Conservation (phyloP, 2,888 invertebrate species). For the Heliconius cydno region DNA sequence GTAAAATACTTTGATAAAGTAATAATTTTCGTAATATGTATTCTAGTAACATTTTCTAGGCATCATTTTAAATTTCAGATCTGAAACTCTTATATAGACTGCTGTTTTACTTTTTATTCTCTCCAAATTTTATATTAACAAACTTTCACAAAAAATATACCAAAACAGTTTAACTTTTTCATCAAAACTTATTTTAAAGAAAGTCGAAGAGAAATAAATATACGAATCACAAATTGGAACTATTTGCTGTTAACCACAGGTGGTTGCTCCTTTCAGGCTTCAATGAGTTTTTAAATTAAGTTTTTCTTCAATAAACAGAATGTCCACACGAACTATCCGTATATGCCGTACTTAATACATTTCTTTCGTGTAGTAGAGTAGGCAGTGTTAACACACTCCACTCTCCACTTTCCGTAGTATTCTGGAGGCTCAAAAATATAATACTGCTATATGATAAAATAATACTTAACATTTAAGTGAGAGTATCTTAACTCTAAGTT, state of each 20-base stretch:
- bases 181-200: slow-evolving; percentile 22
- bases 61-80: neutral
- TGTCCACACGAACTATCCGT: neutral
- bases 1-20: neutral
- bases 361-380: too few species aligned
- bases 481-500: too few species aligned
- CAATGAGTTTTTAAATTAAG: slow-evolving; percentile 12
- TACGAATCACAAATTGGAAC: neutral
- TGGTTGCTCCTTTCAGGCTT: slow-evolving; percentile 10
- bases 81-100: neutral
- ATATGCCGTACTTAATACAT: neutral
- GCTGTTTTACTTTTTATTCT: neutral
- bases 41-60: neutral
- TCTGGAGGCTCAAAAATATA: neutral
- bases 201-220: slow-evolving; percentile 17
- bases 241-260: neutral
- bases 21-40: neutral
- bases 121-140: neutral
- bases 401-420: too few species aligned
- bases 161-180: neutral
- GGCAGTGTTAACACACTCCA: too few species aligned
- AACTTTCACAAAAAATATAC: slow-evolving; percentile 17
- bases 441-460: neutral
- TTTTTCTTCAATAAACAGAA: neutral
- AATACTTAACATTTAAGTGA: too few species aligned